Percentiles rank a stretch among this genome's conserved stretches.
Conservation (phyloP, 2,888 invertebrate species). For the Tenthredo notha region DNA sequence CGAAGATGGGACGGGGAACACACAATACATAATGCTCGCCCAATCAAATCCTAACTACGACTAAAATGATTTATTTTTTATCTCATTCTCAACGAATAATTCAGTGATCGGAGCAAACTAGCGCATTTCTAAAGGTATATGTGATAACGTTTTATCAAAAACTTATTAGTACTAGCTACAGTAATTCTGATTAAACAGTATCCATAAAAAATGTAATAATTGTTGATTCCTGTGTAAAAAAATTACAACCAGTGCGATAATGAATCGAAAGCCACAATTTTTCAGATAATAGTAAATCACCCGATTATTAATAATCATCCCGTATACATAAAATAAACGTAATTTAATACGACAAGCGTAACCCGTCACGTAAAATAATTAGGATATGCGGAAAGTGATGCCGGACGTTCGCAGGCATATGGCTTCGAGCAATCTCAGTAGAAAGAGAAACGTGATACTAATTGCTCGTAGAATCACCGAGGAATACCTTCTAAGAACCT, state of each 20-base stretch:
- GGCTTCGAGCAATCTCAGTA: slow-evolving; percentile 69
- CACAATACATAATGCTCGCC: slow-evolving; percentile 35
- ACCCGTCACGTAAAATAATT: slow-evolving; percentile 53
- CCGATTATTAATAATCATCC: neutral
- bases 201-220: neutral
- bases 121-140: no score
- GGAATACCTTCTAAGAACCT: slow-evolving; percentile 10
- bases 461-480: slow-evolving; percentile 61
- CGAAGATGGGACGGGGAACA: neutral
- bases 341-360: slow-evolving; percentile 46
- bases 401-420: slow-evolving; percentile 65
- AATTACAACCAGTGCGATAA: neutral
- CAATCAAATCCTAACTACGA: slow-evolving; percentile 6
- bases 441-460: slow-evolving; percentile 64
- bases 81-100: neutral
- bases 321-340: neutral
- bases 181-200: neutral
- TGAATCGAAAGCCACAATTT: neutral
- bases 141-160: neutral
- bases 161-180: neutral
- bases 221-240: neutral
- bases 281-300: neutral
- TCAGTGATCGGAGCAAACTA: neutral
- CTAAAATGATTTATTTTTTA: slow-evolving; percentile 1
- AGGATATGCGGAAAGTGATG: slow-evolving; percentile 63